phyloP scores from a whole-genome alignment of 2,797 vertebrate genomes.

The Coluber constrictor region DNA sequence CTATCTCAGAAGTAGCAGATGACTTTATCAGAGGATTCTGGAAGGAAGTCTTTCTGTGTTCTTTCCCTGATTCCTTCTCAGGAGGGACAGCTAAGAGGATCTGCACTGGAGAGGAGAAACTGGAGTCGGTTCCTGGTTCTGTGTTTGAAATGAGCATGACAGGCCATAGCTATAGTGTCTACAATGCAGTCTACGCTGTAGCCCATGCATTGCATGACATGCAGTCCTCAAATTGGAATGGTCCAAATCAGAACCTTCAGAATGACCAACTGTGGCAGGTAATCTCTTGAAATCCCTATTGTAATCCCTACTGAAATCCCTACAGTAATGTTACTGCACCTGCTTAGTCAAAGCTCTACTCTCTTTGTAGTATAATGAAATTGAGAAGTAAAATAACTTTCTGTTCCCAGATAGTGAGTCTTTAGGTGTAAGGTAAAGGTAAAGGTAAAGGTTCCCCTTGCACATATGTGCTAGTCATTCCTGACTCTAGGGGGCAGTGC shows the following conservation, averaged over 20 bases:
- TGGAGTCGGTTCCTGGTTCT: neutral
- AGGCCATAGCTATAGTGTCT: neutral
- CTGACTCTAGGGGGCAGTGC: too few relatives aligned
- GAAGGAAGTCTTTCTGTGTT: neutral
- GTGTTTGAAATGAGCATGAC: constrained; percentile 5
- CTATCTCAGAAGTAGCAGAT: neutral
- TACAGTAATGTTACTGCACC: neutral
- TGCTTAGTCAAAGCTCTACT: neutral
- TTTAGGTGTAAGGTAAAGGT: neutral
- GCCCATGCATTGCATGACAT: neutral
- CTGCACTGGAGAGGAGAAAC: neutral
- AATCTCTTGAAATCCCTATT: neutral
- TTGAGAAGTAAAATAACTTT: neutral
- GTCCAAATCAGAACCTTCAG: neutral
- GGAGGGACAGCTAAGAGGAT: neutral
- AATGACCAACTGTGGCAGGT: constrained; percentile 1
- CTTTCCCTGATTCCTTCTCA: neutral
- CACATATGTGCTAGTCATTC: too few relatives aligned
- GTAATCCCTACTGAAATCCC: too few relatives aligned
- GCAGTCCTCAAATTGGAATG: too few relatives aligned
- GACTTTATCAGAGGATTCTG: neutral
- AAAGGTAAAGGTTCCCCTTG: too few relatives aligned
- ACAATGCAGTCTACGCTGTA: neutral
- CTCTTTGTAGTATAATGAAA: too few relatives aligned
- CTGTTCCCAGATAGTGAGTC: too few relatives aligned